Conservation (phyloP, 2,888 invertebrate genomes). For the Tachina fera region DNA sequence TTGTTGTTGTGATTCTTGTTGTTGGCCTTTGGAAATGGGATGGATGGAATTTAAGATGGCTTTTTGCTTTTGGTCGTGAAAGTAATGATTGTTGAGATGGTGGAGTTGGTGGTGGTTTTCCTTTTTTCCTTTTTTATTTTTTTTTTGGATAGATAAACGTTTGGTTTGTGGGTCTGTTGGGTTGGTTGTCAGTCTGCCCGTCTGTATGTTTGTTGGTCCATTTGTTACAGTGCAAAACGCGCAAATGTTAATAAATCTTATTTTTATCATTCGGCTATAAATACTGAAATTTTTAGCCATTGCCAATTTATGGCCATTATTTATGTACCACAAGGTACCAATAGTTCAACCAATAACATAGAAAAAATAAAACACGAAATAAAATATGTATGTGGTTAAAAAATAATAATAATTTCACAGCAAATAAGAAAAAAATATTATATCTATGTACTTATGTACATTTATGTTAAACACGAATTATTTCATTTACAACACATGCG, state of each 20-base stretch:
- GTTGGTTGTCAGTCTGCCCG: slow-evolving; percentile 18
- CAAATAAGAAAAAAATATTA: slow-evolving; percentile 1
- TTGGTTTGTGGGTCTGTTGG: slow-evolving; percentile 37
- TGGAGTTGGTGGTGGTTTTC: slow-evolving; percentile 15
- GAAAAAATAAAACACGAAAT: slow-evolving; percentile 40
- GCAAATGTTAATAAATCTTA: slow-evolving; percentile 83
- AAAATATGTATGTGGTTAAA: slow-evolving; percentile 53
- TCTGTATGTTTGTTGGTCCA: slow-evolving; percentile 34
- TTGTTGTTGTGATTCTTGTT: background rate
- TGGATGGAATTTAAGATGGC: slow-evolving; percentile 62
- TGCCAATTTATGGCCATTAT: slow-evolving; percentile 83
- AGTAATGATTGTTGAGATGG: slow-evolving; percentile 50
- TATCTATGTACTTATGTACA: background rate
- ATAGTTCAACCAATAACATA: slow-evolving; percentile 66
- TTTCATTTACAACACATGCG: slow-evolving; percentile 42
- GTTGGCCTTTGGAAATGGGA: slow-evolving; percentile 47
- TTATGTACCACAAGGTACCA: slow-evolving; percentile 79
- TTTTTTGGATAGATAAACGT: slow-evolving; percentile 35
- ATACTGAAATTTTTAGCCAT: slow-evolving; percentile 83
- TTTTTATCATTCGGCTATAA: slow-evolving; percentile 83
- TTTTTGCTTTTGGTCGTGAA: slow-evolving; percentile 56
- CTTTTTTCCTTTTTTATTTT: background rate
- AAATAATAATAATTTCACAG: background rate
- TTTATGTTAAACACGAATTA: slow-evolving; percentile 46
- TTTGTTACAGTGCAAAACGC: slow-evolving; percentile 68